Conservation (phyloP, 2,797 vertebrate genomes). For the Phrynocephalus vlangalii region DNA sequence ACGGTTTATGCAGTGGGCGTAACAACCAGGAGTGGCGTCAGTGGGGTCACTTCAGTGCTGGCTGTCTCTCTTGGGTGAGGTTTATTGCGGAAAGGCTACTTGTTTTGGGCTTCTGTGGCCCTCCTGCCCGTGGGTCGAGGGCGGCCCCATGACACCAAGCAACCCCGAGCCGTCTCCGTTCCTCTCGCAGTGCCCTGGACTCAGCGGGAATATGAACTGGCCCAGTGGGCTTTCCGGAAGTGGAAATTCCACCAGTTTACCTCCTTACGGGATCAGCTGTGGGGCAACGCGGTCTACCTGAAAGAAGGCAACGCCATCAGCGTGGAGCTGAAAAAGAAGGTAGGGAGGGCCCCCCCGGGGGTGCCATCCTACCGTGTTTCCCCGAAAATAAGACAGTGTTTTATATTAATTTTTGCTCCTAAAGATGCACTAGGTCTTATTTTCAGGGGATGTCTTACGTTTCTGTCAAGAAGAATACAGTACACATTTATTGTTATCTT, state of each 20-base stretch:
- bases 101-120: background rate
- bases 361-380: too few relatives aligned
- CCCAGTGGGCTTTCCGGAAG: slow-evolving; percentile 97
- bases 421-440: too few relatives aligned
- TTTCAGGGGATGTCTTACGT: too few relatives aligned
- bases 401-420: too few relatives aligned
- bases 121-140: too few relatives aligned
- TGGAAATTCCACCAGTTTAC: slow-evolving; percentile 99
- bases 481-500: too few relatives aligned
- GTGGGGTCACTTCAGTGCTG: background rate
- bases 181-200: slow-evolving; percentile 90
- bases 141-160: too few relatives aligned
- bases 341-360: slow-evolving; percentile 61
- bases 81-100: background rate
- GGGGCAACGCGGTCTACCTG: slow-evolving; percentile 97
- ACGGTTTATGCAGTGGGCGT: background rate
- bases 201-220: slow-evolving; percentile 92
- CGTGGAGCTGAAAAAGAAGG: slow-evolving; percentile 98
- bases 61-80: background rate
- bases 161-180: slow-evolving; percentile 17
- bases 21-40: background rate
- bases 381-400: too few relatives aligned
- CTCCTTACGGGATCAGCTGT: slow-evolving; percentile 94
- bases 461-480: too few relatives aligned
- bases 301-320: slow-evolving; percentile 99